Evolutionary conservation across 1,140 invertebrate genomes (phyloP).

Genomic region (Penaeus vannamei): DNA sequence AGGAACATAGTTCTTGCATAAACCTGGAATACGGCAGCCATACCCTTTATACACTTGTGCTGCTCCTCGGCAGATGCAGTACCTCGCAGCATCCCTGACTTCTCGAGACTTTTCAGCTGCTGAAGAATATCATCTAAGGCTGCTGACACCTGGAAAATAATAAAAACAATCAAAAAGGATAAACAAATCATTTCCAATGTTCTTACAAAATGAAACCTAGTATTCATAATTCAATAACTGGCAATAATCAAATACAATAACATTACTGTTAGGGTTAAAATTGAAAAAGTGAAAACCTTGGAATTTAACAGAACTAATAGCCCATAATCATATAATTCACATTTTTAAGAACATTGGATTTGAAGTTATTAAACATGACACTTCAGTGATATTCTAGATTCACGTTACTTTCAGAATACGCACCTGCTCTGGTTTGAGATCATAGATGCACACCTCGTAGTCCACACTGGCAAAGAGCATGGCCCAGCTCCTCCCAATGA

Average conservation of each 20-base stretch:
- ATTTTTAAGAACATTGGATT: too few relatives aligned
- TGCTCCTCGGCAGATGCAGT: conserved; percentile 82
- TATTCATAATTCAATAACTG: too few relatives aligned
- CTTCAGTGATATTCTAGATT: too few relatives aligned
- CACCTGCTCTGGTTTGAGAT: conserved; percentile 84
- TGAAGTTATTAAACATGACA: background rate
- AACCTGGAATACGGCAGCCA: background rate
- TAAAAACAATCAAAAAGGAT: background rate
- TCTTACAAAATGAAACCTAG: background rate
- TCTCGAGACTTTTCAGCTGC: conserved; percentile 82
- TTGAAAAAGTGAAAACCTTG: background rate
- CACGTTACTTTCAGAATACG: conserved; percentile 70
- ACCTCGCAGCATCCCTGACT: conserved; percentile 82
- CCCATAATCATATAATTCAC: background rate
- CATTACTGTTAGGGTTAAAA: background rate
- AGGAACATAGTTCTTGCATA: background rate
- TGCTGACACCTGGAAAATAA: conserved; percentile 53
- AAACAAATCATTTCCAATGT: too few relatives aligned
- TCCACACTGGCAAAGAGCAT: conserved; percentile 96
- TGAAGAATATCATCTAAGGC: conserved; percentile 83
- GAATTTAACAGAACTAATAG: too few relatives aligned
- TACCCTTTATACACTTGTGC: conserved; percentile 84
- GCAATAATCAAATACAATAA: too few relatives aligned
- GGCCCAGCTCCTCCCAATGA: conserved; percentile 94
- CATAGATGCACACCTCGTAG: conserved; percentile 88